Percentiles rank a stretch among this genome's conserved stretches.
Conservation (phyloP, 2,797 vertebrate genomes). For the Urosaurus nigricauda region DNA sequence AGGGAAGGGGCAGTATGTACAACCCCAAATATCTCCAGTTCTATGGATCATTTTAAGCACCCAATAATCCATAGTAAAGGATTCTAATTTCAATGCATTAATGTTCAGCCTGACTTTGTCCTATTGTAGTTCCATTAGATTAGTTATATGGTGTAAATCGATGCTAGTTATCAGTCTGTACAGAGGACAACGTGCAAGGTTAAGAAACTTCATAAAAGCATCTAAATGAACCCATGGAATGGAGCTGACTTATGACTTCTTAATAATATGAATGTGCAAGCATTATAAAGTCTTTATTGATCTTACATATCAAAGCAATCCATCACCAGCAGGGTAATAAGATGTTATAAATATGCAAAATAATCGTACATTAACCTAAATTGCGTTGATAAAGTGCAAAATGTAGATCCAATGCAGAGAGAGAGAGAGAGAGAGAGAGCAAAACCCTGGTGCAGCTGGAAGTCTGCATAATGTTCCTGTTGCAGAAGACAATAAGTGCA, state of each 20-base stretch:
- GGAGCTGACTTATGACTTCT: conserved; percentile 65
- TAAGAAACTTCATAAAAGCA: conserved; percentile 7
- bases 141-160: background rate
- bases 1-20: conserved; percentile 12
- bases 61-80: conserved; percentile 27
- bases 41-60: conserved; percentile 6
- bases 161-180: conserved; percentile 27
- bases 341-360: conserved; percentile 60
- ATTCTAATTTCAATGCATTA: conserved; percentile 30
- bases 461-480: conserved; percentile 27
- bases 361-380: conserved; percentile 47
- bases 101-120: background rate
- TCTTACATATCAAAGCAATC: conserved; percentile 46
- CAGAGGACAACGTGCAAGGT: conserved; percentile 31
- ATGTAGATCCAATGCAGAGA: background rate
- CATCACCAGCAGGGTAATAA: conserved; percentile 47
- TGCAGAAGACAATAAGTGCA: conserved; percentile 4
- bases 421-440: background rate
- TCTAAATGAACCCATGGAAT: conserved; percentile 2
- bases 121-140: background rate
- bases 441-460: background rate
- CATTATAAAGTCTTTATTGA: conserved; percentile 62
- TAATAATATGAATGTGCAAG: conserved; percentile 72
- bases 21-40: background rate
- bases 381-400: conserved; percentile 27